Base-by-base conservation (phyloP, 2,797 vertebrate species). In the Fringilla coelebs region DNA sequence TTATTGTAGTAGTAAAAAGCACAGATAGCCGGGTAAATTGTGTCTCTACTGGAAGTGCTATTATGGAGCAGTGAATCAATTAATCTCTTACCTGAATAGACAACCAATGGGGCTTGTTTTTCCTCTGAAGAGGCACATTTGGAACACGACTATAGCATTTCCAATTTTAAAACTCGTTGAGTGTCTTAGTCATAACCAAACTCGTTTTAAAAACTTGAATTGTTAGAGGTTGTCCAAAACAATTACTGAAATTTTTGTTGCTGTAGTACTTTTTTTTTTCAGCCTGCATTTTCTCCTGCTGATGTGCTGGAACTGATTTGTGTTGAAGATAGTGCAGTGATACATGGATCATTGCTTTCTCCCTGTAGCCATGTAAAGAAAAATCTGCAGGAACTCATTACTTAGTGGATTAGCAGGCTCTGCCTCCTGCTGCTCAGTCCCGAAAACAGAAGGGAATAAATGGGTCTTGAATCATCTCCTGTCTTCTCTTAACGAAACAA, bases 351-450 rank as follows among this genome's bases (percentile, higher is more conserved):
- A 76, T 95, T 94, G 38, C 57, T 84, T 94, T 81, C 46, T 77
- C 36, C 90, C 58, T 87, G 34, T 81, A 96, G 62, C 58, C 48
- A 73, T 85, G 92, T 93, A 72, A 86, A 92, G 67, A 66, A 93
- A 72, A 79, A 48, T 81, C 55, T 49, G 38, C 54, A 73, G 63
- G 78, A 93, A 45, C 31, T 76, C 70, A 70, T 95, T 93, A 80
- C 49, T 65, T 13, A 32, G 36, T 54, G 49, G 17, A 48, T 75
- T 91, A 77, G 70, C 63, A 90, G n/a, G 75, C 52, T 88, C 75
- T 17, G 11, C 36, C 70, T 85, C 86, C 85, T 81, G 73, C 88
- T 90, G 85, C 67, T 90, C 11, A n/a, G 19, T 60, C 70, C 62
- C 49, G 8, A 40, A 65, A 93, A 36, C 70, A 90, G 86, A 92